Conservation (phyloP, 1,140 invertebrate genomes). For the Drosophila truncata region DNA sequence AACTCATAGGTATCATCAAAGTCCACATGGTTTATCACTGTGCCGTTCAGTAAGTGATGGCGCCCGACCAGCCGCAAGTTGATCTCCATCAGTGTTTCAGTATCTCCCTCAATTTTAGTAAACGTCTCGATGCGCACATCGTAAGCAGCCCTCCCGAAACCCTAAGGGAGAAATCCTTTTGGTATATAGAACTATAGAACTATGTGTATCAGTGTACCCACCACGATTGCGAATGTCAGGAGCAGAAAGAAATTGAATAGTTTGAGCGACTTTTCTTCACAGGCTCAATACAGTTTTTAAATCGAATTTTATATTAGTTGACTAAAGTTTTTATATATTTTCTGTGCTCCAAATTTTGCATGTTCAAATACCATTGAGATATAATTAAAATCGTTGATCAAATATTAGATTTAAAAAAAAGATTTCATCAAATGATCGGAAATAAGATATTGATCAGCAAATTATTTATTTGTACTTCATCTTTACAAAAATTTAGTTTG, state of each 20-base stretch:
- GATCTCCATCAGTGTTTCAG: not conserved
- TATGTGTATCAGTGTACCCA: not conserved
- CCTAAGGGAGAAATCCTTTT: not conserved
- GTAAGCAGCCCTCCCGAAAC: not conserved
- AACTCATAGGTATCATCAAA: not conserved
- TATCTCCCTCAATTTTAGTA: not conserved
- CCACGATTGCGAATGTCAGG: not conserved
- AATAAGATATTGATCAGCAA: not conserved
- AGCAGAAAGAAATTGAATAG: not conserved
- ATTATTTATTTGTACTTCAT: no score
- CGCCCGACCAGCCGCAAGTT: not conserved
- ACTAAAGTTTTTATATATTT: not conserved
- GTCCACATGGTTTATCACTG: not conserved
- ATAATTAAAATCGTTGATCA: not conserved
- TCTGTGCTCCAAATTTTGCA: not conserved
- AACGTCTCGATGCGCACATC: not conserved
- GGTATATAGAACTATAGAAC: not conserved
- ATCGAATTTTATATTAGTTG: no score
- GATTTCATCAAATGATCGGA: not conserved
- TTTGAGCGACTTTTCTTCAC: no score
- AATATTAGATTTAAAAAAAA: not conserved
- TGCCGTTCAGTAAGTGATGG: not conserved
- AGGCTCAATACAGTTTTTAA: no score
- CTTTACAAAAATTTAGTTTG: no score
- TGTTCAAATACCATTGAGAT: not conserved